These are phyloP conservation scores for Elanoides forficatus DNA, from an alignment of 2,113 vertebrate genomes.

Conservation along the genomic window DNA sequence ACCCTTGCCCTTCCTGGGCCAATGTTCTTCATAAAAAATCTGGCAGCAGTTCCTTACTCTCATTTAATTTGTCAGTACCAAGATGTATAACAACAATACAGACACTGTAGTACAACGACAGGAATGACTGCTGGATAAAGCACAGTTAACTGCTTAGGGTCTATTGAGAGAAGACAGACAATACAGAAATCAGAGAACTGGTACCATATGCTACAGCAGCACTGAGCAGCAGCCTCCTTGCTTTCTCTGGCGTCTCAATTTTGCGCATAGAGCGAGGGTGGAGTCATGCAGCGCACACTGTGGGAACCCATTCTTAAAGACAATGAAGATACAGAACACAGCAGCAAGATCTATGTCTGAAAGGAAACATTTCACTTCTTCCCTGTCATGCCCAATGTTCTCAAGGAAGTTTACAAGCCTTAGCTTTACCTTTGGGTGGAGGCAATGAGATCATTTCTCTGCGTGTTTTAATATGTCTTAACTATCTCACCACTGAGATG, in stretches of 20 bases:
- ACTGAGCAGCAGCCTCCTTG: background rate
- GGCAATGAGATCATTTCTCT: constrained; percentile 39
- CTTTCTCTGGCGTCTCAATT: background rate
- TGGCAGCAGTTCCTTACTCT: background rate
- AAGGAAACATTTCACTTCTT: background rate
- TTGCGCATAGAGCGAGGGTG: background rate
- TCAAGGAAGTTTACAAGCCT: constrained; percentile 30
- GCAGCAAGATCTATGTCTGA: background rate
- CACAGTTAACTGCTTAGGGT: background rate
- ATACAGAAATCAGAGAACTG: background rate
- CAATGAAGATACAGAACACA: background rate
- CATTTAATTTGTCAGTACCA: background rate
- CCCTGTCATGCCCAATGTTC: background rate
- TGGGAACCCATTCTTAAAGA: background rate
- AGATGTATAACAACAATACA: background rate
- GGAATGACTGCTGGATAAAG: background rate
- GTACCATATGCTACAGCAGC: background rate
- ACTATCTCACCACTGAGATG: background rate
- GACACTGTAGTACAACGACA: background rate
- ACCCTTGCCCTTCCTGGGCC: background rate
- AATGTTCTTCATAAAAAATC: background rate
- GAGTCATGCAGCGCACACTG: rapidly evolving
- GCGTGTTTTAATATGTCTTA: constrained; percentile 54
- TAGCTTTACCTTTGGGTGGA: constrained; percentile 24
- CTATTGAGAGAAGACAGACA: background rate